Evolutionary conservation across 2,797 vertebrate species (phyloP), one percentile per base, ranked within the genome.

Genomic region (Crypturellus tataupa): DNA sequence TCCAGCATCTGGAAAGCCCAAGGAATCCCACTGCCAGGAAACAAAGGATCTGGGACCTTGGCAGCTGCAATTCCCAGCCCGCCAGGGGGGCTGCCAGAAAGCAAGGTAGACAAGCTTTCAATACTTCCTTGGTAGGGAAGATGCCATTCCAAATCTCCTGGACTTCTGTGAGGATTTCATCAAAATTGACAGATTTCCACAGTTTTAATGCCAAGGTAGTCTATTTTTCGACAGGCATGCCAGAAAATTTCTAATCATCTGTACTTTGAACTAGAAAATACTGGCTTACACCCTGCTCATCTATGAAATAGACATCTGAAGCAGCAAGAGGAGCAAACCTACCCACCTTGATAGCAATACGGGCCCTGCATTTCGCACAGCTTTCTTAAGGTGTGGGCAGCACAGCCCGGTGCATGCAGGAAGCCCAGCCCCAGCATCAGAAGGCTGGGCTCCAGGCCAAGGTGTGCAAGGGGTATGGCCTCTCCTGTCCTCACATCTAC

Each of bases 301-400:
- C 40, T 67, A 85, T 70, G 49, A 39, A 23, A 25, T 3, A 27
- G 75, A 29, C 55, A 63, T 27, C 35, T 70, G 60, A 51, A 73
- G 87, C 63, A 86, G 77, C 35, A 37, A 6, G 31, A 47, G 25
- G 35, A 42, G 18, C 9, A 83, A 93, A 55, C 12, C 60, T 58
- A 44, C 27, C 18, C 29, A 25, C 24, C 6, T 16, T 0, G 0
- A 63, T 3, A 83, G 46, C 39, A 40, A 17, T 3, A 1, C 8
- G 46, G 40, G 46, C 40, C 31, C 13, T 10, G 42, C 40, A 42
- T 5, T 63, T 51, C 63, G 75, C n/a, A 15, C 23, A 3, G 35
- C 9, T 15, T 68, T 65, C 59, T 53, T 78, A 46, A 59, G 25
- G 49, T 0, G 3, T 31, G 47, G 47, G 35, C 65, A 70, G 44